Evolutionary conservation across 1,140 invertebrate genomes (phyloP), one percentile per base, ranked within the genome.

Genomic region (Latrodectus geometricus): DNA sequence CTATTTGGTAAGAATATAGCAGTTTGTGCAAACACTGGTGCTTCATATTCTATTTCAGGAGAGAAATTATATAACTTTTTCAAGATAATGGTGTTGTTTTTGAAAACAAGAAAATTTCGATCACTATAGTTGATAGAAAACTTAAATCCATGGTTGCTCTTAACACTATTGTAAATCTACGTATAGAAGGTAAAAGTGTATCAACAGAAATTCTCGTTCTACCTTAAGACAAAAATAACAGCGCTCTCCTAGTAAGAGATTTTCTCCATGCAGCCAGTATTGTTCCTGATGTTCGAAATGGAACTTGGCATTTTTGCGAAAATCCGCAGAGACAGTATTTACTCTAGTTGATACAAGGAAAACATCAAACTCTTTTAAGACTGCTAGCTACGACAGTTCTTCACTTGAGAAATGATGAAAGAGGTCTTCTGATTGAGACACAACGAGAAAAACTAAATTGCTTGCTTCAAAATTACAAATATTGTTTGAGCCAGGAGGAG

Each of bases 331-430:
- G 35, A 15, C 69, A 72, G 23, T 72, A 72, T 48, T 23, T 9
- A 0, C 48, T 72, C 48, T 48, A 72, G 23, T 23, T 23, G 75
- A 77, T 56, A 72, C 21, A 35, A 72, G 48, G 48, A 2, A 35
- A 7, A 48, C 70, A 35, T 23, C 70, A 72, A 72, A 72, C 23
- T 72, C 70, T 72, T 7, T 35, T 20, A 72, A 72, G 48, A 21
- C 8, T 17, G 48, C 14, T 9, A 9, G 12, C 12, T 35, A 23
- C 23, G 12, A 72, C 8, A 72, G 9, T 8, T 23, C 8, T 72
- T 12, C 23, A 72, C 11, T 72, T 72, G 8, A 72, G 70, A 72
- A 49, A 75, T 50, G 23, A 78, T 66, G 56, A 78, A 78, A 20
- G 76, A 35, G 21, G 23, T n/a, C 35, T 9, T 66, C 17, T 1